Evolutionary conservation across 2,888 invertebrate species (phyloP).

Genomic region (Lasioglossum pauxillum): DNA sequence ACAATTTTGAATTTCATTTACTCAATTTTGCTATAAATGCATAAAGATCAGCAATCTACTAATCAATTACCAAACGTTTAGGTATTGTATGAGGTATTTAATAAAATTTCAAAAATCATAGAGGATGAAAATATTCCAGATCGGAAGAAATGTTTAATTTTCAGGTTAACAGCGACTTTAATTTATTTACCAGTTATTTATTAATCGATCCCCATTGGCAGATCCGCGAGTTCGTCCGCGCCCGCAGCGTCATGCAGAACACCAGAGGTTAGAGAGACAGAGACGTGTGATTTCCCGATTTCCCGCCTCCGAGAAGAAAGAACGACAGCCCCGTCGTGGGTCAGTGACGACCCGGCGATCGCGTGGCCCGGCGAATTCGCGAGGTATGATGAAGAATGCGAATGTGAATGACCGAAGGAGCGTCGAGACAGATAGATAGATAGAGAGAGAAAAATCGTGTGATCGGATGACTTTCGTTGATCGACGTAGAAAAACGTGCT

Average conservation of each 20-base stretch:
- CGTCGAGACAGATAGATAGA: constrained; percentile 19
- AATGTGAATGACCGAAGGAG: constrained; percentile 38
- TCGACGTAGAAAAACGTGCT: constrained; percentile 73
- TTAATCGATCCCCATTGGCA: not conserved
- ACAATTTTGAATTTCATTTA: too few species aligned
- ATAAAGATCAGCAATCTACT: too few species aligned
- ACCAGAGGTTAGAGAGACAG: constrained; percentile 80
- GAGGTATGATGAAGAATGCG: not conserved
- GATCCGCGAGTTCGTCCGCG: constrained; percentile 9
- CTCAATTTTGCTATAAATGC: too few species aligned
- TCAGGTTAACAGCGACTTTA: not conserved
- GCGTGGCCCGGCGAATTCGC: constrained; percentile 11
- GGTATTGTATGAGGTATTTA: too few species aligned
- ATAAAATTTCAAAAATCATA: too few species aligned
- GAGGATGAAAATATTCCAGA: too few species aligned
- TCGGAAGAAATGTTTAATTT: too few species aligned
- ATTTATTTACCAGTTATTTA: not conserved
- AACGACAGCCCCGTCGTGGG: constrained; percentile 46
- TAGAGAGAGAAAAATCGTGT: constrained; percentile 36
- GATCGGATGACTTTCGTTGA: constrained; percentile 64
- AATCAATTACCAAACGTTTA: too few species aligned
- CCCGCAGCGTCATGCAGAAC: constrained; percentile 68
- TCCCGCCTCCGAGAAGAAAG: constrained; percentile 60
- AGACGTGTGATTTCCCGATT: constrained; percentile 77
- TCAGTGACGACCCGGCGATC: not conserved